Base-by-base conservation (phyloP, 2,888 invertebrate species). In the Polietes domitor region DNA sequence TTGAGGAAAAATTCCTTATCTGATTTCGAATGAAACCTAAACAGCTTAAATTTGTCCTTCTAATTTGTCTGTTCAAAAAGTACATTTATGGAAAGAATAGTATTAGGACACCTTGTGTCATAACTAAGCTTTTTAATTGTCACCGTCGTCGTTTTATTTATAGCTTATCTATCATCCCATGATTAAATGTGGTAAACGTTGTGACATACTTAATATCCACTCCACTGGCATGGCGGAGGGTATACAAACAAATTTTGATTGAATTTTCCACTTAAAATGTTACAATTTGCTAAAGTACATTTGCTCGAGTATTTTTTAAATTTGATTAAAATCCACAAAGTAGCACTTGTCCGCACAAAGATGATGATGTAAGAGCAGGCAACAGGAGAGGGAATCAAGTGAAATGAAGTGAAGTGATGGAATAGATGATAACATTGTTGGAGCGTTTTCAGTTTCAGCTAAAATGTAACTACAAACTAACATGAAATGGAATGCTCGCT, bases 251-350 rank as follows among this genome's bases (percentile, higher is more conserved):
- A n/a, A n/a, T 2, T 2, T 5, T 3, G 24, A 6, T 12, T 19
- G 24, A 26, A 58, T 58, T 58, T 58, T 58, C 58, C 26, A 58
- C 58, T 58, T 26, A 58, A 58, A 7, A 26, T 26, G 15, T 58
- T 26, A 26, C 26, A 26, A 17, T 15, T 26, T 26, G 12, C 58
- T n/a, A 55, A 21, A 58, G 58, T 15, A 26, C 26, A 58, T 58
- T 58, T 32, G 32, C n/a, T n/a, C n/a, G n/a, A n/a, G 55, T 21
- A 55, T 55, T 55, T 55, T 41, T 58, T 26, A 10, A 26, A 58
- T 58, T 58, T 58, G 26, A 58, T 58, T 58, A 58, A 58, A 19
- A 12, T 26, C 17, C 26, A 26, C 15, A 26, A 58, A 58, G 58
- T 58, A 58, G 28, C 61, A 47, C 47, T 47, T 47, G 47, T 47